Evolutionary conservation across 1,140 invertebrate genomes (phyloP), one percentile per base, ranked within the genome.

Genomic region (Drosophila biarmipes): DNA sequence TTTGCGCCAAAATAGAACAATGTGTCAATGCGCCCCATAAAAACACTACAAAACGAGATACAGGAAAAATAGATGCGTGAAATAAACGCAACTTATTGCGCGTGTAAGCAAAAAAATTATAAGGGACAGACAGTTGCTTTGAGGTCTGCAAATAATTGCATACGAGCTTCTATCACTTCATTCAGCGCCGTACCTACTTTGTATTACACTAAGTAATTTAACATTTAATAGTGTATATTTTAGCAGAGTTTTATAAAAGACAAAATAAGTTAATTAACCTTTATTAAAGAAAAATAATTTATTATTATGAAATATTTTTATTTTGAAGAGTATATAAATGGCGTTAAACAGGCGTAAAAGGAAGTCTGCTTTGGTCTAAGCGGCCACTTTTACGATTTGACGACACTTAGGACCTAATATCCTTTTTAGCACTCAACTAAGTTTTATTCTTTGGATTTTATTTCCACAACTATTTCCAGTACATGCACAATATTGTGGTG

Each of bases 91-190:
- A 77, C 73, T 77, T 82, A 89, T 79, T 87, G 84, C 73, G 48
- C 73, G 73, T 73, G 85, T 89, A 89, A 89, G 84, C 84, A 68
- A 89, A 89, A 87, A 87, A 82, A 84, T 61, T 48, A 27, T 29
- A 35, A 11, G 38, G 17, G 59, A 40, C 46, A n/a, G 21, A 7
- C 21, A 14, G 53, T 48, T 24, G 37, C 43, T 42, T 38, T 45
- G 42, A 89, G 73, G 79, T 89, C 84, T 89, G 84, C 84, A 90
- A 69, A 89, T 89, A 73, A 89, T 89, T 84, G 79, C 79, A 90
- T 78, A 78, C 64, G 67, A 52, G 59, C 64, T 58, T 54, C 21
- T 24, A 17, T 63, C 24, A 48, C n/a, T 34, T 61, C 11, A 11
- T n/a, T 42, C 11, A 4, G 49, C 15, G 67, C n/a, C n/a, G 57